phyloP scores from a whole-genome alignment of 1,140 invertebrate species.

The Ladona fulva region DNA sequence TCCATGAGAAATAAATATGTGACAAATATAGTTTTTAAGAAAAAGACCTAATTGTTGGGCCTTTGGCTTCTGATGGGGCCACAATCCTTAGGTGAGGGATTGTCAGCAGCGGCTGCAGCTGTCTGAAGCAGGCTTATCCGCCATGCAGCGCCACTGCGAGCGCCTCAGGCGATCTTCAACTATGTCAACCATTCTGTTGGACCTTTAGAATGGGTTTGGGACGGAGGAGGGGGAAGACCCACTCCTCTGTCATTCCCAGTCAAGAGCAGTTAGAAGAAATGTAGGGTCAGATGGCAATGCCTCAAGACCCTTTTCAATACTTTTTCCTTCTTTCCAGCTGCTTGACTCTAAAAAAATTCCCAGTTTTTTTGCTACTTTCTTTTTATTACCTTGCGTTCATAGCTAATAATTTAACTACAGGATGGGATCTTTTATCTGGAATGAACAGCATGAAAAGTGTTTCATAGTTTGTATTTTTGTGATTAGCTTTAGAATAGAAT shows the following conservation, averaged over 20 bases:
- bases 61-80: not conserved
- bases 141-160: slow-evolving; percentile 24
- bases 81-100: not conserved
- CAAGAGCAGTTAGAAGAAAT: not conserved
- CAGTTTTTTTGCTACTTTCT: too few relatives aligned
- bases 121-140: slow-evolving; percentile 17
- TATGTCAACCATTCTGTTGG: not conserved
- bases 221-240: not conserved
- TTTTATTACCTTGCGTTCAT: too few relatives aligned
- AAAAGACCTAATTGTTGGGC: not conserved
- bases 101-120: not conserved
- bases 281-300: not conserved
- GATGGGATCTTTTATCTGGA: too few relatives aligned
- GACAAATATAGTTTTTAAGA: not conserved
- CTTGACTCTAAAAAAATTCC: too few relatives aligned
- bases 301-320: too few relatives aligned
- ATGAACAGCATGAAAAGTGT: too few relatives aligned
- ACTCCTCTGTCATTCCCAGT: not conserved
- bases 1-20: too few relatives aligned
- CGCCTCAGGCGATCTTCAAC: slow-evolving; percentile 20
- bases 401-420: too few relatives aligned
- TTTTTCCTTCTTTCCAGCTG: too few relatives aligned
- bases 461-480: too few relatives aligned
- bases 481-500: too few relatives aligned
- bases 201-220: not conserved